Base-by-base conservation (phyloP, 1,140 invertebrate species). In the Lepidurus apus region DNA sequence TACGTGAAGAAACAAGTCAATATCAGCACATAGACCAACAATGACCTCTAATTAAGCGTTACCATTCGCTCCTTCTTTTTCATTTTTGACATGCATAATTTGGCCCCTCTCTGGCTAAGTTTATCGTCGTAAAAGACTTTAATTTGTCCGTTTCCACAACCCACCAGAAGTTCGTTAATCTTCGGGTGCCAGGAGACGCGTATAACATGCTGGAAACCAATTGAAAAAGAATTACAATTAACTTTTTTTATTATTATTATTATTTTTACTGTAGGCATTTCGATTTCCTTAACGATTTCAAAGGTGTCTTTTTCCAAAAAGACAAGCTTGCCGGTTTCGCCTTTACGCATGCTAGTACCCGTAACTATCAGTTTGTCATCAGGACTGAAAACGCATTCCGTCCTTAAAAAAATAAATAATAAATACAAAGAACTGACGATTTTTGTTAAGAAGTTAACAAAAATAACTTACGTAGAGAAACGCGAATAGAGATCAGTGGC, bases 151-250 rank as follows among this genome's bases (percentile, higher is more conserved):
- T 98, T 94, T 5, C 94, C 95, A 83, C 93, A 93, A 0, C 96
- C 94, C 10, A 96, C 90, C 79, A 99, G 94, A 79, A 99, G 92
- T 84, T 99, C 98, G 85, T 99, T 98, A 1, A 99, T 85, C 85
- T 96, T 96, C 0, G 97, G 94, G 87, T 99, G 98, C 98, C 98
- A 99, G 1, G 94, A 83, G 5, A 91, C 90, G 83, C 96, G 93
- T 43, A 99, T 94, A 0, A 97, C 90, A 83, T 80, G 79, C 44
- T 74, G 13, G 24, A 21, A 43, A 13, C 13, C 24, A 1, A 42
- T 42, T 76, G 11, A 53, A 73, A 11, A 81, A 43, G 73, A 82
- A 81, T 9, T 79, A 44, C 3, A 81, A 65, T 80, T 6, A 17
- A 44, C n/a, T 44, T 17, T 0, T 13, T 13, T 42, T 21, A 75